phyloP scores from a whole-genome alignment of 2,888 invertebrate species.

The Ernsta delagoae region DNA sequence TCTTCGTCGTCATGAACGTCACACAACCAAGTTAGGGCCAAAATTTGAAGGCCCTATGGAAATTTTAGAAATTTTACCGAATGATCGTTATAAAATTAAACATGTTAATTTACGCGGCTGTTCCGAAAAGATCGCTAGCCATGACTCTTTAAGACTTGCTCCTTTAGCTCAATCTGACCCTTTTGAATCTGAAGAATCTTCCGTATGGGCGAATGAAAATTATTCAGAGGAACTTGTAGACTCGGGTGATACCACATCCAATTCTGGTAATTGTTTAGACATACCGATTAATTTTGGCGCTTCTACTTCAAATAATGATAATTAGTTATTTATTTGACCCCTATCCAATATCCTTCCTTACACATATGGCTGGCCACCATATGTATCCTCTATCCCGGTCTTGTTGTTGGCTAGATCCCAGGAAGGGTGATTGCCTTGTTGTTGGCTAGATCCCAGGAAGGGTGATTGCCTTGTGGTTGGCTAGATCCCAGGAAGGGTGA shows the following conservation, averaged over 20 bases:
- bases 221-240: too few species aligned
- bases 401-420: conserved; percentile 36
- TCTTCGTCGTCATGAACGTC: conserved; percentile 19
- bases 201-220: conserved; percentile 11
- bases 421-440: conserved; percentile 31
- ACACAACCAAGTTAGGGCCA: conserved; percentile 14
- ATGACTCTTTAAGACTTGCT: not conserved
- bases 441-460: conserved; percentile 33
- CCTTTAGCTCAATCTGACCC: conserved; percentile 14
- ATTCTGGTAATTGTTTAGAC: too few species aligned
- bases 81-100: too few species aligned
- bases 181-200: conserved; percentile 10
- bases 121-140: too few species aligned
- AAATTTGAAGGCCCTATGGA: conserved; percentile 23
- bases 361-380: conserved; percentile 39
- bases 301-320: too few species aligned
- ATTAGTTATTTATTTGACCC: not conserved
- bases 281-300: not conserved
- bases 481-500: conserved; percentile 35
- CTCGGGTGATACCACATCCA: too few species aligned
- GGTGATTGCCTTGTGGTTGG: conserved; percentile 31
- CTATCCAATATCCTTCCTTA: conserved; percentile 14
- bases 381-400: conserved; percentile 35
- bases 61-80: conserved; percentile 15
- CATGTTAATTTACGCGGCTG: too few species aligned